These are phyloP conservation scores for Trichopoda pennipes DNA, from an alignment of 2,888 invertebrate genomes.

Conservation along the genomic window DNA sequence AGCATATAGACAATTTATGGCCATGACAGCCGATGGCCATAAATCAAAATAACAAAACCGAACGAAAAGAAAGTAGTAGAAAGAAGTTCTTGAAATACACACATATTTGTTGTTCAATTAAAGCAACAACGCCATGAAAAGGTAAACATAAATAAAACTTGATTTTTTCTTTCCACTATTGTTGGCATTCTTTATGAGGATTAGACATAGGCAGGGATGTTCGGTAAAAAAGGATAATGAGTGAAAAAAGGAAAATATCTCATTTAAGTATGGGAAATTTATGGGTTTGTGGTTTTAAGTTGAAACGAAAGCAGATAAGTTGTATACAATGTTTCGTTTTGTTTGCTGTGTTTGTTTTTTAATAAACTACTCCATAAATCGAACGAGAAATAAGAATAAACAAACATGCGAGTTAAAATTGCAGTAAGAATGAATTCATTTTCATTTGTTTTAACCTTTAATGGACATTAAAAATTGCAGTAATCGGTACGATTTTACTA, in stretches of 20 bases:
- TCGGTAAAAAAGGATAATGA: neutral
- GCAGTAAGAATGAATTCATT: no score
- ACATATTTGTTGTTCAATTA: constrained; percentile 57
- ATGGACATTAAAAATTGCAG: no score
- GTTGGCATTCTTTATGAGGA: neutral
- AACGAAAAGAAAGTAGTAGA: constrained; percentile 27
- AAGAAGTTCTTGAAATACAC: neutral
- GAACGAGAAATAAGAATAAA: neutral
- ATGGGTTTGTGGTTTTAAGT: constrained; percentile 51
- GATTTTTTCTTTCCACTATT: constrained; percentile 23
- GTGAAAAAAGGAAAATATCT: neutral
- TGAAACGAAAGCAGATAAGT: constrained; percentile 34
- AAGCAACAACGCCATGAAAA: constrained; percentile 38
- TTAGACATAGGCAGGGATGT: neutral
- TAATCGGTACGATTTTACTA: no score
- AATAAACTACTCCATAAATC: constrained; percentile 3
- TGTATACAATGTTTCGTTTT: neutral
- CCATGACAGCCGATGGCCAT: constrained; percentile 34
- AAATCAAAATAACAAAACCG: constrained; percentile 49
- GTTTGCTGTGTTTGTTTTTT: neutral
- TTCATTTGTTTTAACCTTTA: no score
- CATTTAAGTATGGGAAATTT: constrained; percentile 59
- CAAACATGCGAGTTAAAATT: neutral
- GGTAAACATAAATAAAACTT: constrained; percentile 32
- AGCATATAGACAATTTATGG: constrained; percentile 54